A percentile compares a stretch with the other conserved stretches of the same genome.
Evolutionary conservation across 64 coral and sea anemone species (phyloP).

Genomic region (Montipora efflorescens): DNA sequence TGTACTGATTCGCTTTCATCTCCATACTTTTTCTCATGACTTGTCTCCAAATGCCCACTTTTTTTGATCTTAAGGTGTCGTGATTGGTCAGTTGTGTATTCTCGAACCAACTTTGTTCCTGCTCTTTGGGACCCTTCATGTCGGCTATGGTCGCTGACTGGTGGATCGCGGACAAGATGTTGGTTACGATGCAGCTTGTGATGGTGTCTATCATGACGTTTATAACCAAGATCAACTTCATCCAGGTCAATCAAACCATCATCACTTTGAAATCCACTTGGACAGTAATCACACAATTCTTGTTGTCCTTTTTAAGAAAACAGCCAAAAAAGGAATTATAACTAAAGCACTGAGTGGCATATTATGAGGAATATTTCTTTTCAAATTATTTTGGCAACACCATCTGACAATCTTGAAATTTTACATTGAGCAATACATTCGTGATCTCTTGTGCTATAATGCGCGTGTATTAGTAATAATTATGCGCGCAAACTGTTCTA

Average conservation of each 20-base stretch:
- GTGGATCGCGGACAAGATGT: neutral
- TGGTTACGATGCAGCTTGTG: neutral
- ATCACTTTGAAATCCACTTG: constrained; percentile 56
- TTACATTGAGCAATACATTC: no score
- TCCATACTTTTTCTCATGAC: neutral
- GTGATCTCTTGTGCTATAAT: no score
- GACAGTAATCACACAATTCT: constrained; percentile 71
- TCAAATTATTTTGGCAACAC: neutral
- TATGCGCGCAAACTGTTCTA: no score
- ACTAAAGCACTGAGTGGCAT: neutral
- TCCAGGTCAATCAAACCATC: neutral
- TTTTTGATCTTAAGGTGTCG: neutral
- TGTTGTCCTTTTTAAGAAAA: constrained; percentile 34
- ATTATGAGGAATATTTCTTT: no score
- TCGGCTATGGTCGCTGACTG: constrained; percentile 29
- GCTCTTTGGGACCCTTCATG: neutral
- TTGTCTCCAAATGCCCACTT: neutral
- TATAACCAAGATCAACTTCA: constrained; percentile 37
- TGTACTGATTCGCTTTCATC: neutral
- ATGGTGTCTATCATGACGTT: constrained; percentile 39
- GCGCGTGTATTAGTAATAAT: no score
- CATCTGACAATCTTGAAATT: no score
- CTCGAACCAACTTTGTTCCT: neutral
- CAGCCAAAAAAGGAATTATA: neutral
- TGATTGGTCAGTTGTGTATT: neutral